These are phyloP conservation scores for Tragelaphus buxtoni DNA, from an alignment of 2,113 vertebrate genomes.

Conservation along the genomic window DNA sequence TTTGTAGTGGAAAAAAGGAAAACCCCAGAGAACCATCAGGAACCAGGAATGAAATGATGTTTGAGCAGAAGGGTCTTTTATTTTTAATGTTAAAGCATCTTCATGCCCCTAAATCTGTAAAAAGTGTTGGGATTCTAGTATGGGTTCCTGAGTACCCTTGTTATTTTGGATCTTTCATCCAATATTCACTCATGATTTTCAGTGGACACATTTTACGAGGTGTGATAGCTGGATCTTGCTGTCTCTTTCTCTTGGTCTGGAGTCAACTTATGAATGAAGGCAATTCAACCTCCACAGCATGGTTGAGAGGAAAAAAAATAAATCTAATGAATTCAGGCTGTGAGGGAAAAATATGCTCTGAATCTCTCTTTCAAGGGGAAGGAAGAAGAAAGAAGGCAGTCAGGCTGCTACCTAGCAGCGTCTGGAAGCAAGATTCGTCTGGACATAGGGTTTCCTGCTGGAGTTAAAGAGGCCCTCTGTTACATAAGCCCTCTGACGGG, in stretches of 20 bases:
- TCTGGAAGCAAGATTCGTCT: slow-evolving; percentile 42
- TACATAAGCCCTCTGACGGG: slow-evolving; percentile 38
- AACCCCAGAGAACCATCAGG: neutral
- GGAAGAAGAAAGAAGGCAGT: slow-evolving; percentile 62
- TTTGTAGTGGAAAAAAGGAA: neutral
- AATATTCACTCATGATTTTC: slow-evolving; percentile 50
- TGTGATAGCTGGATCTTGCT: slow-evolving; percentile 59
- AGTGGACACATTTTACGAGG: slow-evolving; percentile 70
- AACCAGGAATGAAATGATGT: neutral
- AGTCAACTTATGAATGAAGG: slow-evolving; percentile 56
- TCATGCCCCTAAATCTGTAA: neutral
- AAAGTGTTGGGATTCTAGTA: slow-evolving; percentile 44
- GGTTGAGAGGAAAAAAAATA: slow-evolving; percentile 24
- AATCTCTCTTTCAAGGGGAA: slow-evolving; percentile 2
- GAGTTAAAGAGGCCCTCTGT: slow-evolving; percentile 43
- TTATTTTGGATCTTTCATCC: slow-evolving; percentile 41
- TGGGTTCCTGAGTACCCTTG: slow-evolving; percentile 16
- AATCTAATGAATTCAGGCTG: slow-evolving; percentile 54
- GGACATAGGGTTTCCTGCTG: slow-evolving; percentile 55
- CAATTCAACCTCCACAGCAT: slow-evolving; percentile 40
- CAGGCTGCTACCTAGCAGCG: slow-evolving; percentile 49
- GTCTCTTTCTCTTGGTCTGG: slow-evolving; percentile 27
- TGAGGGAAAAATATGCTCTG: slow-evolving; percentile 14
- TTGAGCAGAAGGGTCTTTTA: neutral
- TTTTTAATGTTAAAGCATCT: neutral